Evolutionary conservation across 2,113 vertebrate species (phyloP), one percentile per base, ranked within the genome.

Genomic region (Triplophysa tibetana): DNA sequence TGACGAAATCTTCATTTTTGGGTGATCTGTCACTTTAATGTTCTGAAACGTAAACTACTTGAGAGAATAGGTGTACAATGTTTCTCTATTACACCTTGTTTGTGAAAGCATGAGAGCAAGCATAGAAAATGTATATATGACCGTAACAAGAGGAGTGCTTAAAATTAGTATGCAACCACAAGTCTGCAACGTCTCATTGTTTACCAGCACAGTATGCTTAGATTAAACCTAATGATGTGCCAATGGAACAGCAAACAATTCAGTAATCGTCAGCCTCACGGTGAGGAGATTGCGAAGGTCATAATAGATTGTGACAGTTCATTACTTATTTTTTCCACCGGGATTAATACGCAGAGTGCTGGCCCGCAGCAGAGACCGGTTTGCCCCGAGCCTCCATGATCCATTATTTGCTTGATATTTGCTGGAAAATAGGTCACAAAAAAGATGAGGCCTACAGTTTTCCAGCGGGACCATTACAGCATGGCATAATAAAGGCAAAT

Each of bases 261-360:
- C 82, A 48, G 62, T 75, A 72, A 70, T 82, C 70, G 73, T 78
- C 45, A 70, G 65, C 58, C 72, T 85, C 75, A 23, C 63, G 70
- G 63, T 60, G 21, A 48, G 56, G 63, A 74, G 58, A 84, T 66
- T 82, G 56, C 33, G 63, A 78, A 84, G 81, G 83, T 82, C 79
- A 83, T 83, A 80, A 87, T 85, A 73, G 77, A 80, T 38, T 74
- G 65, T 83, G 74, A 68, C 79, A 83, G 67, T 84, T 83, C 80
- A 81, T 87, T 86, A 81, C 69, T 85, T 74, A 81, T 83, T 83
- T 79, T 87, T 81, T 77, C 69, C 61, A 75, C 24, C 70, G 64
- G 62, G 79, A 82, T 83, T 84, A 85, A 83, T 82, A 63, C 29
- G 48, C 23, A 23, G 68, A 45, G 58, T 48, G 75, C 61, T 21